Conservation (phyloP, 1,140 invertebrate genomes). For the Macrocentrus cingulum region DNA sequence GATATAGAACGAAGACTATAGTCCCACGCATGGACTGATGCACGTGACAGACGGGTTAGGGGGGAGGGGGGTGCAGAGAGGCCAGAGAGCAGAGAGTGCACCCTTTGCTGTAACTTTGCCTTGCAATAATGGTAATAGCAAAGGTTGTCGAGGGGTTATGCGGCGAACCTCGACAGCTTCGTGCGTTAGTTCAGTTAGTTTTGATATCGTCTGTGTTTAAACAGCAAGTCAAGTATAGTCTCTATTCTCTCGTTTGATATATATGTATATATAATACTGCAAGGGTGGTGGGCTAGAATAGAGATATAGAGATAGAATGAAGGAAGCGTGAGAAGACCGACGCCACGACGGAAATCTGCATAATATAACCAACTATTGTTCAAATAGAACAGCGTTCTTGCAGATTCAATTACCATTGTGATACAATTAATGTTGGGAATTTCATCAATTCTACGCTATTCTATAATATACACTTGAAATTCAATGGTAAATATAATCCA, state of each 20-base stretch:
- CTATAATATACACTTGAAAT: slow-evolving; percentile 58
- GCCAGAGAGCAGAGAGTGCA: no score
- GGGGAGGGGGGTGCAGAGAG: no score
- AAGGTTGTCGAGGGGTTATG: slow-evolving; percentile 18
- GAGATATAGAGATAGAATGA: slow-evolving; percentile 6
- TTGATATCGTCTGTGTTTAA: slow-evolving; percentile 60
- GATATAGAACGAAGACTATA: no score
- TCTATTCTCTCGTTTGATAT: slow-evolving; percentile 20
- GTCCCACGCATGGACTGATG: no score
- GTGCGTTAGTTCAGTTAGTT: slow-evolving; percentile 54
- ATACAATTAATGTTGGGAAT: slow-evolving; percentile 62
- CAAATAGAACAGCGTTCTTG: slow-evolving; percentile 59
- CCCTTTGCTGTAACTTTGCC: no score
- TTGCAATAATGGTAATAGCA: slow-evolving; percentile 52
- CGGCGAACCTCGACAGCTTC: slow-evolving; percentile 43
- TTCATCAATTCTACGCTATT: slow-evolving; percentile 57
- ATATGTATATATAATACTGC: slow-evolving; percentile 2
- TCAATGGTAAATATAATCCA: slow-evolving; percentile 46
- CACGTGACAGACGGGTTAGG: no score
- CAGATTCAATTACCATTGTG: slow-evolving; percentile 62
- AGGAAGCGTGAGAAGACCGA: slow-evolving; percentile 34
- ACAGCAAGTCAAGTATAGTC: slow-evolving; percentile 51
- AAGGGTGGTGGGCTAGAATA: slow-evolving; percentile 3
- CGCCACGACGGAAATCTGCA: slow-evolving; percentile 58
- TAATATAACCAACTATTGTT: slow-evolving; percentile 63